Conservation (phyloP, 2,888 invertebrate genomes). For the Notodonta dromedarius region DNA sequence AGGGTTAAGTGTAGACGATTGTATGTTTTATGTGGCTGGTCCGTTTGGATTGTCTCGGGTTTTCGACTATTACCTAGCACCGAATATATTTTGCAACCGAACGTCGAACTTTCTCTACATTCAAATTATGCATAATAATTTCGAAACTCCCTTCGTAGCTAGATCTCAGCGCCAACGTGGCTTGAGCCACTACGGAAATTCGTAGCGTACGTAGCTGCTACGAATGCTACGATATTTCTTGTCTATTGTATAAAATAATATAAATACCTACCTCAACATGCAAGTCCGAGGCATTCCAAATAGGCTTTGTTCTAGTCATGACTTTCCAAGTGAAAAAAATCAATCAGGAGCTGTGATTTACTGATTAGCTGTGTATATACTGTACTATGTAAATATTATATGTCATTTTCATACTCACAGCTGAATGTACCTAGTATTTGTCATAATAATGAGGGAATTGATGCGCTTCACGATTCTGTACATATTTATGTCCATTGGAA, state of each 20-base stretch:
- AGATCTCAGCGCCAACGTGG: too few relatives aligned
- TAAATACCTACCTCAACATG: not conserved
- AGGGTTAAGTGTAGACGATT: constrained; percentile 24
- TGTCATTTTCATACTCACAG: constrained; percentile 16
- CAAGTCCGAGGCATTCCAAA: constrained; percentile 14
- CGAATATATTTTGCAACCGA: not conserved
- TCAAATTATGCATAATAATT: not conserved
- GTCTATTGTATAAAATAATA: not conserved
- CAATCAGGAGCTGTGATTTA: constrained; percentile 82
- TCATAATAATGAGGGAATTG: constrained; percentile 50
- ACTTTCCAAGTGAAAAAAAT: constrained; percentile 37
- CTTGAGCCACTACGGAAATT: not conserved
- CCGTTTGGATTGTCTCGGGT: constrained; percentile 15
- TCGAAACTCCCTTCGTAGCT: too few relatives aligned
- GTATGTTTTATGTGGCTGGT: constrained; percentile 10
- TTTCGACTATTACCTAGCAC: too few relatives aligned
- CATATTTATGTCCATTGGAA: constrained; percentile 31
- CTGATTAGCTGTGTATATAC: constrained; percentile 66
- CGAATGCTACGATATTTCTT: not conserved
- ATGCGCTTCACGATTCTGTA: constrained; percentile 60
- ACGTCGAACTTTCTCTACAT: not conserved
- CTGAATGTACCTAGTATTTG: constrained; percentile 20
- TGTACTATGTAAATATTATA: constrained; percentile 42
- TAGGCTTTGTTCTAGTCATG: constrained; percentile 39
- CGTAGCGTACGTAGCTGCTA: not conserved